Evolutionary conservation across 1,140 invertebrate genomes (phyloP).

Genomic region (Dinothrombium tinctorium): DNA sequence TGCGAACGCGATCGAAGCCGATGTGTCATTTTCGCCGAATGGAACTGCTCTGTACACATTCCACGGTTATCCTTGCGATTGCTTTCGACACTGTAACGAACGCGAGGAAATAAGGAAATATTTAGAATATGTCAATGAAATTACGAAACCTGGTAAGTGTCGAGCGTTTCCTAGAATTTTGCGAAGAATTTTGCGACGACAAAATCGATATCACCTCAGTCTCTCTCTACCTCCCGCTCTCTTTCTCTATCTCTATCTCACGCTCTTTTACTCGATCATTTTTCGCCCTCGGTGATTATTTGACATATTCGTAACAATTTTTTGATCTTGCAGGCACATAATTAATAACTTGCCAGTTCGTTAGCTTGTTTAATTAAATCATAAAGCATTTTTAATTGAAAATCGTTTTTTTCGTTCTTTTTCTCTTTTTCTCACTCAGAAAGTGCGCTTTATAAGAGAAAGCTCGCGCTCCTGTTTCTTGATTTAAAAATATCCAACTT

Average conservation of each 20-base stretch:
- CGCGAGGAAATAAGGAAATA: constrained; percentile 12
- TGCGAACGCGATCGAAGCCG: constrained; percentile 17
- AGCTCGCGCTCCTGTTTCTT: constrained; percentile 11
- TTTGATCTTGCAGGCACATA: neutral
- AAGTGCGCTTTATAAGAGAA: constrained; percentile 5
- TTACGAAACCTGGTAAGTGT: constrained; percentile 12
- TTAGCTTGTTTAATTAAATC: no score
- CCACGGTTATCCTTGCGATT: constrained; percentile 18
- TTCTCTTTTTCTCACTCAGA: neutral
- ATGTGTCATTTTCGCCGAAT: constrained; percentile 15
- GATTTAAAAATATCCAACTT: constrained; percentile 14
- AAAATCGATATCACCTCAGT: no score
- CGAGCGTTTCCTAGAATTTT: constrained; percentile 5
- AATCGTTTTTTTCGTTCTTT: neutral
- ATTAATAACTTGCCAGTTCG: neutral
- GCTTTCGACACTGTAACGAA: constrained; percentile 12
- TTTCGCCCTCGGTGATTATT: neutral
- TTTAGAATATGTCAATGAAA: constrained; percentile 12
- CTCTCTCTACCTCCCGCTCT: no score
- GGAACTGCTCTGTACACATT: constrained; percentile 13
- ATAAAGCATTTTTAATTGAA: no score
- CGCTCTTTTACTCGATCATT: neutral
- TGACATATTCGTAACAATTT: neutral
- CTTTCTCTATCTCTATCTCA: no score
- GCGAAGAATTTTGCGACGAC: no score